A percentile compares a stretch with the other conserved stretches of the same genome.
Conservation (phyloP, 2,113 vertebrate species). For the Chaenogobius annularis region DNA sequence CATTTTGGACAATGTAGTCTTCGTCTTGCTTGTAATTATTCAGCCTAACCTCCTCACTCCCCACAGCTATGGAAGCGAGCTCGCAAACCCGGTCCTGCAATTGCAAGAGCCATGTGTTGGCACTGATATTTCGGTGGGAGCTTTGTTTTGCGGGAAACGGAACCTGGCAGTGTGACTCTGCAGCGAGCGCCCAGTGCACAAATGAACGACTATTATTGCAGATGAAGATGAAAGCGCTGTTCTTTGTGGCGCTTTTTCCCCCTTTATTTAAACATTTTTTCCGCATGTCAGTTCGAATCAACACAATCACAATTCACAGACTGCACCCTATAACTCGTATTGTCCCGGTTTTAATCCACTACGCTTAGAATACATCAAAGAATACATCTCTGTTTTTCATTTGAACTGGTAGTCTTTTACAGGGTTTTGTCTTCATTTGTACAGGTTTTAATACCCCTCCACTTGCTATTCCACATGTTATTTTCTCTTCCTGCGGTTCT, state of each 20-base stretch:
- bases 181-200: slow-evolving; percentile 37
- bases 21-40: slow-evolving; percentile 67
- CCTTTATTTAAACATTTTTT: slow-evolving; percentile 29
- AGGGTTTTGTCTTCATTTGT: slow-evolving; percentile 34
- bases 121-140: slow-evolving; percentile 62
- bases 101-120: slow-evolving; percentile 64
- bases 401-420: slow-evolving; percentile 1
- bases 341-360: slow-evolving; percentile 9
- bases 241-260: slow-evolving; percentile 4
- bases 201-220: slow-evolving; percentile 60
- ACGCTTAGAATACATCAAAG: slow-evolving; percentile 7
- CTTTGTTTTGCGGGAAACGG: slow-evolving; percentile 62
- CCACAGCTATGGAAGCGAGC: slow-evolving; percentile 57
- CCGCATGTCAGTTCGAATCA: slow-evolving; percentile 24
- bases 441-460: slow-evolving; percentile 11
- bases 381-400: slow-evolving; percentile 10
- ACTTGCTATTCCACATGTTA: slow-evolving; percentile 34
- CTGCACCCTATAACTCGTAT: slow-evolving; percentile 1
- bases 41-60: slow-evolving; percentile 64
- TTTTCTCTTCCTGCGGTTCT: slow-evolving; percentile 21
- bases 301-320: slow-evolving; percentile 23
- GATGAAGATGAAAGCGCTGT: slow-evolving; percentile 55
- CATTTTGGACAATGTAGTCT: slow-evolving; percentile 50
- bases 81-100: slow-evolving; percentile 39
- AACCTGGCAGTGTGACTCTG: slow-evolving; percentile 49